phyloP scores from a whole-genome alignment of 2,888 invertebrate species.

The Phorcus lineatus region DNA sequence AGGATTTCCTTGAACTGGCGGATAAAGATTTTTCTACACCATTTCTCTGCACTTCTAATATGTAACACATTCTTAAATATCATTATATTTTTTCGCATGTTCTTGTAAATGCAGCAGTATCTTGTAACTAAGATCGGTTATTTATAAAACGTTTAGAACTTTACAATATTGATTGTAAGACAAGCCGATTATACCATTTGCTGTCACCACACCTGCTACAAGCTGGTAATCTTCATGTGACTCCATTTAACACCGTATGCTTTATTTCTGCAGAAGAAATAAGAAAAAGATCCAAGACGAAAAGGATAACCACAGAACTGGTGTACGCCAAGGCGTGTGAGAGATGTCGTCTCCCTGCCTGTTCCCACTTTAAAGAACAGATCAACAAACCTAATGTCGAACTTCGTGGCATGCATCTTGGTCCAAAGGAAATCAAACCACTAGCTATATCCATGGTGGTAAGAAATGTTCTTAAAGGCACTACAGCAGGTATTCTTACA shows the following conservation, averaged over 20 bases:
- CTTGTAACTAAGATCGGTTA: too few relatives aligned
- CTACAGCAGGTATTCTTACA: too few relatives aligned
- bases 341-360: conserved; percentile 48
- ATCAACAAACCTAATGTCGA: conserved; percentile 33
- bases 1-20: too few relatives aligned
- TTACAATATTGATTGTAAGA: too few relatives aligned
- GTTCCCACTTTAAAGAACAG: conserved; percentile 46
- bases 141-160: too few relatives aligned
- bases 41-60: too few relatives aligned
- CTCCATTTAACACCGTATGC: not conserved
- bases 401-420: conserved; percentile 36
- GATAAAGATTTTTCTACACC: too few relatives aligned
- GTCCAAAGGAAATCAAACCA: conserved; percentile 47
- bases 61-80: too few relatives aligned
- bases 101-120: too few relatives aligned
- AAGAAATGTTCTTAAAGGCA: conserved; percentile 22
- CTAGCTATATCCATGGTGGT: conserved; percentile 61
- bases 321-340: conserved; percentile 53
- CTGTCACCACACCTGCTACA: too few relatives aligned
- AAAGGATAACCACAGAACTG: conserved; percentile 41
- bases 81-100: too few relatives aligned
- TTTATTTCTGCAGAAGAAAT: not conserved
- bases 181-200: too few relatives aligned
- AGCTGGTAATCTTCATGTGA: not conserved
- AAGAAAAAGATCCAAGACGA: conserved; percentile 3